phyloP scores from a whole-genome alignment of 2,888 invertebrate genomes.

The Lasioglossum pauxillum region DNA sequence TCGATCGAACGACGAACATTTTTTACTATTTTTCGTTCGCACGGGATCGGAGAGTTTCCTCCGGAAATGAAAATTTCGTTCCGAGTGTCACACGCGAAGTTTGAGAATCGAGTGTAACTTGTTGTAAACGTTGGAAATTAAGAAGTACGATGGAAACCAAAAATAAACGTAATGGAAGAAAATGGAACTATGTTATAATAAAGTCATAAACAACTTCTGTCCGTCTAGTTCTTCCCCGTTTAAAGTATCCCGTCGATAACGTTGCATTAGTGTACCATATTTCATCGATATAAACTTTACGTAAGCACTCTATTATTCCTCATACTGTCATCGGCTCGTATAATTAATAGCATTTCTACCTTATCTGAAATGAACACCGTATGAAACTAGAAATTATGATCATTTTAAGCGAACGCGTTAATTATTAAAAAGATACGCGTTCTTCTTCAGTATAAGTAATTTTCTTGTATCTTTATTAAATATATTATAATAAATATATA shows the following conservation, averaged over 20 bases:
- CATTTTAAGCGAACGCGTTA: not conserved
- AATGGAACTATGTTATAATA: not conserved
- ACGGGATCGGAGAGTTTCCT: not conserved
- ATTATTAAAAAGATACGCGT: not conserved
- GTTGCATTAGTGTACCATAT: not conserved
- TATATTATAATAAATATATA: too few relatives aligned
- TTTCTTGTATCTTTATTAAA: too few relatives aligned
- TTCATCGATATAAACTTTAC: not conserved
- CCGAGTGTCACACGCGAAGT: not conserved
- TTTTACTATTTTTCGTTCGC: not conserved
- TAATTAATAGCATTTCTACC: not conserved
- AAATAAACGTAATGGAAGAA: constrained; percentile 11
- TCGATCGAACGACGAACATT: constrained; percentile 6
- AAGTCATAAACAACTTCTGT: not conserved
- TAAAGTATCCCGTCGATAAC: not conserved
- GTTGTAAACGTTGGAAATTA: constrained; percentile 9
- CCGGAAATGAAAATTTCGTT: not conserved
- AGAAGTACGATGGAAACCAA: constrained; percentile 4
- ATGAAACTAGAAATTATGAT: not conserved
- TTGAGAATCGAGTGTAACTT: constrained; percentile 1
- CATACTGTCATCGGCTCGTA: too few relatives aligned
- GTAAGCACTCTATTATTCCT: not conserved
- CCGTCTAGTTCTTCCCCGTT: not conserved
- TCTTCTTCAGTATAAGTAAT: too few relatives aligned
- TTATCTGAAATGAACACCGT: too few relatives aligned